Evolutionary conservation across 2,797 vertebrate genomes (phyloP).

Genomic region (Peromyscus melanophrys): DNA sequence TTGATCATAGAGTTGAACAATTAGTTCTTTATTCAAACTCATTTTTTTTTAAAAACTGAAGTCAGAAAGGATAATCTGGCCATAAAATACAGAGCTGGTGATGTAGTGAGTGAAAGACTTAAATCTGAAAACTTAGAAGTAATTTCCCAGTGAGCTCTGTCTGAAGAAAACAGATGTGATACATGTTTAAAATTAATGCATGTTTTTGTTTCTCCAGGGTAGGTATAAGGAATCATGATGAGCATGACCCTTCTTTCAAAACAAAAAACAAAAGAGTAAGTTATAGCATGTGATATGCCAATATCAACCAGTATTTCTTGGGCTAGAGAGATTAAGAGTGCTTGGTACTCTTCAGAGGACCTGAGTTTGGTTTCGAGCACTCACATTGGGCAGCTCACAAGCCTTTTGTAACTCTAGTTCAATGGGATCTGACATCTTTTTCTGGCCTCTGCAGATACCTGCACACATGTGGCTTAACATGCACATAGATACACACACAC

Average conservation of each 20-base stretch:
- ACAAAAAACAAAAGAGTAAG: conserved; percentile 87
- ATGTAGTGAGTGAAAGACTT: background rate
- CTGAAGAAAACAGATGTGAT: conserved; percentile 28
- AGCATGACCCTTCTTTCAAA: conserved; percentile 75
- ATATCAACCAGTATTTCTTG: conserved; percentile 37
- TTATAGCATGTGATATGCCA: conserved; percentile 43
- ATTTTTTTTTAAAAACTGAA: conserved; percentile 57
- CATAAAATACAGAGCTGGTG: conserved; percentile 49
- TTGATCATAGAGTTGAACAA: conserved; percentile 23
- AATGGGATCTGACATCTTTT: background rate
- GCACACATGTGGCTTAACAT: background rate
- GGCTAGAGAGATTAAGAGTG: background rate
- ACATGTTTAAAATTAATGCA: conserved; percentile 34
- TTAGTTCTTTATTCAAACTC: conserved; percentile 24
- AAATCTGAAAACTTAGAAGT: conserved; percentile 10
- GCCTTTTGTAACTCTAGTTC: background rate
- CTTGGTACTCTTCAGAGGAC: background rate
- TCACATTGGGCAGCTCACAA: background rate
- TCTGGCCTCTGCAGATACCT: background rate
- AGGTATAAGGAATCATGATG: conserved; percentile 77
- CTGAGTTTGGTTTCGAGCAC: background rate
- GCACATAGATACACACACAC: background rate
- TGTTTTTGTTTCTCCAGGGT: conserved; percentile 79
- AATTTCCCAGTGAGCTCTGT: background rate
- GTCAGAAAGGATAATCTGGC: background rate